Evolutionary conservation across 2,888 invertebrate species (phyloP), one percentile per base, ranked within the genome.

Genomic region (Copidosoma aretas): DNA sequence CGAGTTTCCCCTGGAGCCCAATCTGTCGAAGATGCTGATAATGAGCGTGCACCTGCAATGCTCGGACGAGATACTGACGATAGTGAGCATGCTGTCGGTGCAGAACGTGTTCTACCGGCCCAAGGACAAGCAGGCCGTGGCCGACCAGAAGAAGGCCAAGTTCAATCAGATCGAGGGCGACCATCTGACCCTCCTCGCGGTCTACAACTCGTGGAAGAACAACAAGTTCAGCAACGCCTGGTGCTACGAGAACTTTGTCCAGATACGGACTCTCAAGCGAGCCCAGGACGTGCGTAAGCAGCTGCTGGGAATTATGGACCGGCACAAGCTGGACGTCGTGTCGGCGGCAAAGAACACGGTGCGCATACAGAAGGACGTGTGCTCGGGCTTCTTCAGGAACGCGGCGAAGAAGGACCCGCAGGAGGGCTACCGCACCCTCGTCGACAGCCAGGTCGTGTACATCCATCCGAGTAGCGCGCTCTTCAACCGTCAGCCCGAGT

Each of bases 181-280:
- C 84, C 99, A 99, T 85, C 85, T 99, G 53, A 99, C 99, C 0
- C 85, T 99, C 25, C 84, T 99, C n/a, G 96, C 98, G 0, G 99
- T 99, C 5, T 99, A 97, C 83, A 99, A 99, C 82, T 97, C 98
- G 60, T 99, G 99, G 99, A 93, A 96, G 79, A 98, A 98, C 82
- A 98, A 98, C 82, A 98, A 98, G 85, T 98, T 98, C 84, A 97
- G 97, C 0, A 97, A 96, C 83, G 96, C 97, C 0, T 99, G 99
- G 99, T 99, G 99, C 84, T 98, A 97, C 80, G 98, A 99, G 82
- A 99, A 99, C 86, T 99, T 99, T 82, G 96, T 99, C 4, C 98
- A 99, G 86, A 95, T 97, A 43, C 86, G 98, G 24, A 98, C 98
- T 0, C 85, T 99, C 70, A 99, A 99, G 83, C 88, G 98, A 22